phyloP scores from a whole-genome alignment of 2,113 vertebrate genomes.

The Lepidothrix coronata region DNA sequence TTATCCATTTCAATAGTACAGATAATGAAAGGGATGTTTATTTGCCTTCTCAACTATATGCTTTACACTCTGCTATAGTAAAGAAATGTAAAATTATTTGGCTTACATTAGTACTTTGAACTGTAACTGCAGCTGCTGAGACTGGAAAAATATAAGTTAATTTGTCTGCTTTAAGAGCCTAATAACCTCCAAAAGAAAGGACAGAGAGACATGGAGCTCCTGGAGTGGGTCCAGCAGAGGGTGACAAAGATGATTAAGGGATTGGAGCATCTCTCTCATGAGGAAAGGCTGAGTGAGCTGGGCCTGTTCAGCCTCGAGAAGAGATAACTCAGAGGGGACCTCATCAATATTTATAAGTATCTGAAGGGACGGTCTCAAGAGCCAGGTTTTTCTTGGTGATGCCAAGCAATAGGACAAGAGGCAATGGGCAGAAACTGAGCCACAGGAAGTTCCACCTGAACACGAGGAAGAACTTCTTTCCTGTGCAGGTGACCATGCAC shows the following conservation, averaged over 20 bases:
- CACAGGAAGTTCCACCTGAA: neutral
- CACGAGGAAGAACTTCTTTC: neutral
- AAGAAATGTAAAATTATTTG: neutral
- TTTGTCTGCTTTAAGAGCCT: neutral
- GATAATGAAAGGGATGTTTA: neutral
- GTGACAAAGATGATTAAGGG: neutral
- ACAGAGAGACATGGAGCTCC: neutral
- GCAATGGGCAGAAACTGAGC: neutral
- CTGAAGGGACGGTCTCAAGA: neutral
- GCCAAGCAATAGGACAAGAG: too few relatives aligned
- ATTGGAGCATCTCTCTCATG: neutral
- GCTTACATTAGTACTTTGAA: neutral
- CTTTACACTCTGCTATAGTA: neutral
- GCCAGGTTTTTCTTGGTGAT: neutral
- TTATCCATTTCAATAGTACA: neutral
- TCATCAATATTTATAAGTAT: neutral
- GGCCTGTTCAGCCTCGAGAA: neutral
- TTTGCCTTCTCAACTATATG: neutral
- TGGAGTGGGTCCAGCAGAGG: neutral
- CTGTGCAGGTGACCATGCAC: neutral
- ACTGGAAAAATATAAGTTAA: neutral
- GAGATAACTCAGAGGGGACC: neutral
- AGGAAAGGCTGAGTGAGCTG: neutral
- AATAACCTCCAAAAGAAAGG: neutral
- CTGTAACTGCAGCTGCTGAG: neutral